Percentiles rank a stretch among this genome's conserved stretches.
Evolutionary conservation across 2,797 vertebrate genomes (phyloP).

Genomic region (Vireo griseus): DNA sequence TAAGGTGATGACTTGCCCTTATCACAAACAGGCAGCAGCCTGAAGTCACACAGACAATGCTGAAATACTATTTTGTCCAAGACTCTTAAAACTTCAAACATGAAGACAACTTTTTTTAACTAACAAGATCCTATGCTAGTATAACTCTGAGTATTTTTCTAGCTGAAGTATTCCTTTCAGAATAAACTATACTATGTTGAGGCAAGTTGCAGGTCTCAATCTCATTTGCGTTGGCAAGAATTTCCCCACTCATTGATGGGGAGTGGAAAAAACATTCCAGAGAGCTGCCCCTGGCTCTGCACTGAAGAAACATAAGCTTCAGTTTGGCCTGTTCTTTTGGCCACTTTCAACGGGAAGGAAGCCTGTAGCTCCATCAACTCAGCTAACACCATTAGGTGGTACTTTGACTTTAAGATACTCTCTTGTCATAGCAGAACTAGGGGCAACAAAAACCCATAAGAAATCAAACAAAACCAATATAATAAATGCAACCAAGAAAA

Average conservation of each 20-base stretch:
- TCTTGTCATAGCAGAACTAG: background rate
- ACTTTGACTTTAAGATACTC: constrained; percentile 9
- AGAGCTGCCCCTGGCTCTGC: constrained; percentile 17
- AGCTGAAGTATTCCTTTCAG: background rate
- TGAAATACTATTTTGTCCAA: background rate
- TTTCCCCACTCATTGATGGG: constrained; percentile 33
- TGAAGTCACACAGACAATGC: background rate
- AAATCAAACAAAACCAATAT: background rate
- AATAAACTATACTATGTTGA: background rate
- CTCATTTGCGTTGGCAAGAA: constrained; percentile 36
- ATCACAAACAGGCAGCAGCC: constrained; percentile 5
- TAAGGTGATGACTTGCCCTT: constrained; percentile 23
- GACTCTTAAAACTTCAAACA: background rate
- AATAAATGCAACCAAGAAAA: background rate
- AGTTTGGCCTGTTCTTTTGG: constrained; percentile 8
- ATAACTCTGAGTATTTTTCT: background rate
- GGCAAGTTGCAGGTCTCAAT: constrained; percentile 34
- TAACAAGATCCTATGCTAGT: background rate
- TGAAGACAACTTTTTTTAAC: background rate
- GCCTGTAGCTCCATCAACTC: constrained; percentile 31
- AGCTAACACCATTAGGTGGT: constrained; percentile 48
- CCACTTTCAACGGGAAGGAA: constrained; percentile 43
- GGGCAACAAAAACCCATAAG: background rate
- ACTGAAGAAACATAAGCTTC: constrained; percentile 24
- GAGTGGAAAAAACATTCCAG: constrained; percentile 44